phyloP scores from a whole-genome alignment of 2,888 invertebrate species.

The Carpatolechia fugitivella region DNA sequence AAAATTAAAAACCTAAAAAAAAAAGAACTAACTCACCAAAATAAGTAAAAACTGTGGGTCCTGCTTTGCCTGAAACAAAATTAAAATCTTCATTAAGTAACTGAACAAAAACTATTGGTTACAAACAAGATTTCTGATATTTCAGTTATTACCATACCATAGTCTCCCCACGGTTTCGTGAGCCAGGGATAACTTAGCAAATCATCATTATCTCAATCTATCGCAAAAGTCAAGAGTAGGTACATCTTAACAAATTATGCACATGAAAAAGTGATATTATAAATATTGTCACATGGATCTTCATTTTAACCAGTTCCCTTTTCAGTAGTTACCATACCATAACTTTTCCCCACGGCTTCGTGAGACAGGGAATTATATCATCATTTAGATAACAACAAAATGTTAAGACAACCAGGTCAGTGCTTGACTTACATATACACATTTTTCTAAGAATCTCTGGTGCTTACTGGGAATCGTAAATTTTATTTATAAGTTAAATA shows the following conservation, averaged over 20 bases:
- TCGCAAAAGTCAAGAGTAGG: too few species aligned
- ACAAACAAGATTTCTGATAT: not conserved
- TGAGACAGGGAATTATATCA: conserved; percentile 61
- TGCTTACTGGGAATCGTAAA: too few species aligned
- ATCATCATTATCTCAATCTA: conserved; percentile 48
- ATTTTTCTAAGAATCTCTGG: too few species aligned
- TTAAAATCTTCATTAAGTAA: not conserved
- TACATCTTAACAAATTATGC: too few species aligned
- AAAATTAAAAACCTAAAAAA: not conserved
- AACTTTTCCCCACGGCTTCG: conserved; percentile 50
- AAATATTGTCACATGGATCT: too few species aligned
- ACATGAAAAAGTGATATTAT: too few species aligned
- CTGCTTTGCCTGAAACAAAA: not conserved
- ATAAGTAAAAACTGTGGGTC: not conserved
- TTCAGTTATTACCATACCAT: conserved; percentile 52
- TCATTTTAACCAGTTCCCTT: too few species aligned
- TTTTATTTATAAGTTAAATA: too few species aligned
- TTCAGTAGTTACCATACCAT: conserved; percentile 60
- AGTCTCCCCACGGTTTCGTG: conserved; percentile 49
- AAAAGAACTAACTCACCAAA: not conserved
- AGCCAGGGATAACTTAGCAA: conserved; percentile 57
- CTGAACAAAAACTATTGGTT: not conserved
- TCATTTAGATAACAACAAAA: too few species aligned
- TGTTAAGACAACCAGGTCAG: too few species aligned
- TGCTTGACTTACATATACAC: too few species aligned